These are phyloP conservation scores for Sinotaia quadrata DNA, from an alignment of 2,888 invertebrate species.

Conservation along the genomic window DNA sequence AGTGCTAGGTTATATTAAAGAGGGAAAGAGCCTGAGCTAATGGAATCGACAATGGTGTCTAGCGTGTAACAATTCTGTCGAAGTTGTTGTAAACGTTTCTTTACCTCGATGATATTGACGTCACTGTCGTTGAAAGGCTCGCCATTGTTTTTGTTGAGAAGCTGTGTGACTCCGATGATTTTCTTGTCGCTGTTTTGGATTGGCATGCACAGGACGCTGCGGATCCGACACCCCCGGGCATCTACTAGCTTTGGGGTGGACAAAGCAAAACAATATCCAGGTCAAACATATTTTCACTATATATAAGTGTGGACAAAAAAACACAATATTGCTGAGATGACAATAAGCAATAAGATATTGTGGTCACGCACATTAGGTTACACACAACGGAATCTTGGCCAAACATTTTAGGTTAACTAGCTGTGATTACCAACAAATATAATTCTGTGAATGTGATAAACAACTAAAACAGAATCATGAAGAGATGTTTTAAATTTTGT, in stretches of 20 bases:
- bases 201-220: constrained; percentile 94
- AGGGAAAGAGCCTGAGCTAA: background rate
- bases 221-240: constrained; percentile 86
- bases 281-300: too few relatives aligned
- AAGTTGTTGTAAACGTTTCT: too few relatives aligned
- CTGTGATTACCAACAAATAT: too few relatives aligned
- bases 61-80: background rate
- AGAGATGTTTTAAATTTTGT: too few relatives aligned
- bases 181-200: constrained; percentile 93
- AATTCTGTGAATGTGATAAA: too few relatives aligned
- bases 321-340: too few relatives aligned
- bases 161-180: constrained; percentile 90
- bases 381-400: too few relatives aligned
- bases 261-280: background rate
- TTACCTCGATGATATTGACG: constrained; percentile 91
- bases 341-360: too few relatives aligned
- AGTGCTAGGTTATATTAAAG: background rate
- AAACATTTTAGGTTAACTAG: too few relatives aligned
- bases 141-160: constrained; percentile 93
- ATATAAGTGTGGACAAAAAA: too few relatives aligned
- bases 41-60: background rate
- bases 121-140: constrained; percentile 93
- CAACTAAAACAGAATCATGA: too few relatives aligned
- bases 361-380: too few relatives aligned
- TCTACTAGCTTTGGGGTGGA: constrained; percentile 77